Evolutionary conservation across 1,140 invertebrate genomes (phyloP).

Genomic region (Drosophila micromelanica): DNA sequence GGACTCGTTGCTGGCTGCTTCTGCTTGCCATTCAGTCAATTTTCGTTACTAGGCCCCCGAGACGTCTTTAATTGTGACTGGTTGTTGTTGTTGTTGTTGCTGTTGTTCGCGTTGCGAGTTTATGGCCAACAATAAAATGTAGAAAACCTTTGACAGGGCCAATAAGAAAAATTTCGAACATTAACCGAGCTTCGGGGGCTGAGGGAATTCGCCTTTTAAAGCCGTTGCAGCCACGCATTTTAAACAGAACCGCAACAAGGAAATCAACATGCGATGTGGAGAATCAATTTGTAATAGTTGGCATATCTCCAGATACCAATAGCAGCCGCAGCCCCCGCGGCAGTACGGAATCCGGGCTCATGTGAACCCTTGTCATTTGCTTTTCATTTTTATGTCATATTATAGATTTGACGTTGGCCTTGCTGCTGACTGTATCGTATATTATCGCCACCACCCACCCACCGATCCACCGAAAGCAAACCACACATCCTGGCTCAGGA

Average conservation of each 20-base stretch:
- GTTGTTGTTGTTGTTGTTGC: constrained; percentile 31
- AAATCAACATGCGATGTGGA: constrained; percentile 44
- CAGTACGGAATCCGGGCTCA: constrained; percentile 28
- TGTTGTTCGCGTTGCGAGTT: constrained; percentile 46
- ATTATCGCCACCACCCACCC: constrained; percentile 27
- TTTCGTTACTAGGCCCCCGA: constrained; percentile 77
- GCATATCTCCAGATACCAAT: constrained; percentile 68
- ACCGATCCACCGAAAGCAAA: neutral
- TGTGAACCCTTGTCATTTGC: constrained; percentile 74
- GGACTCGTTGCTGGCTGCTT: neutral
- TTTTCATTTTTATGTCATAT: constrained; percentile 82
- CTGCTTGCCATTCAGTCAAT: constrained; percentile 66
- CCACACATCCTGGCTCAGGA: constrained; percentile 7
- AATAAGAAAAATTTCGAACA: constrained; percentile 66
- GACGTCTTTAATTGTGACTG: constrained; percentile 77
- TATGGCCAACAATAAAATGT: constrained; percentile 77
- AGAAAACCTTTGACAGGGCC: constrained; percentile 71
- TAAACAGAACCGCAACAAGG: constrained; percentile 46
- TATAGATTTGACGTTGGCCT: constrained; percentile 64
- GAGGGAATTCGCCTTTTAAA: constrained; percentile 37
- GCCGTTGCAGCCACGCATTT: constrained; percentile 31
- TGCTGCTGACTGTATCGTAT: constrained; percentile 6
- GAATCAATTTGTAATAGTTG: constrained; percentile 82
- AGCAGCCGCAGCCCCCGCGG: constrained; percentile 62
- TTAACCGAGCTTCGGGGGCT: constrained; percentile 27